Evolutionary conservation across 2,113 vertebrate genomes (phyloP), one percentile per base, ranked within the genome.

Genomic region (Protobothrops mucrosquamatus): DNA sequence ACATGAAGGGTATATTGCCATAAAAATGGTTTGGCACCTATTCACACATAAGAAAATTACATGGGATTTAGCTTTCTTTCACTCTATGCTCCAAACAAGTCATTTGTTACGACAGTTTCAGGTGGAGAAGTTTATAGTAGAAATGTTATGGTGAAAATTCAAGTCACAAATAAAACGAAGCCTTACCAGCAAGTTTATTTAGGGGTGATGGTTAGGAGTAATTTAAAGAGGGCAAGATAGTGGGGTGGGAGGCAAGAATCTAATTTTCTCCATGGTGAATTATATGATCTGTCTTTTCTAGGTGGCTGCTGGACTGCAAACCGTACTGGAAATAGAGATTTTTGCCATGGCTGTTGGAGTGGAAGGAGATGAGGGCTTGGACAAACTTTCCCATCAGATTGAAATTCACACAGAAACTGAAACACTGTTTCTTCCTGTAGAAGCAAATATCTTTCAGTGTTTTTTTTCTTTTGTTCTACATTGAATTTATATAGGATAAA

Each of bases 391-490:
- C 9, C 95, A 98, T 46, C 96, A 97, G 52, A 97, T 99, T 69
- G 96, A 98, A 97, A 98, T 99, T 95, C 54, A 97, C 90, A 99
- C 98, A 6, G 98, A 99, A 95, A 97, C 95, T 3, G 98, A 98
- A 34, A 97, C 97, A 87, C 94, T 99, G 52, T 97, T 98, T 94
- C 97, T 99, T 91, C 98, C 98, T 0, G 98, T 99, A 95, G 98
- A 96, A 95, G 99, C 98, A 94, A 98, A 99, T 99, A 99, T 99
- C 99, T 98, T 99, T 98, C 34, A 56, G 18, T 85, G 43, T 43
- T 34, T 89, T 34, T 86, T 43, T 1, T 0, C 7, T 43, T 39
- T 81, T 22, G 74, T 81, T 81, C 92, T 88, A 43, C 3, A n/a
- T 6, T 18, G 48, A 6, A 22, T 39, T 43, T 12, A 3, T 9